Evolutionary conservation across 2,888 invertebrate genomes (phyloP), one percentile per base, ranked within the genome.

Genomic region (Julus scandinavius): DNA sequence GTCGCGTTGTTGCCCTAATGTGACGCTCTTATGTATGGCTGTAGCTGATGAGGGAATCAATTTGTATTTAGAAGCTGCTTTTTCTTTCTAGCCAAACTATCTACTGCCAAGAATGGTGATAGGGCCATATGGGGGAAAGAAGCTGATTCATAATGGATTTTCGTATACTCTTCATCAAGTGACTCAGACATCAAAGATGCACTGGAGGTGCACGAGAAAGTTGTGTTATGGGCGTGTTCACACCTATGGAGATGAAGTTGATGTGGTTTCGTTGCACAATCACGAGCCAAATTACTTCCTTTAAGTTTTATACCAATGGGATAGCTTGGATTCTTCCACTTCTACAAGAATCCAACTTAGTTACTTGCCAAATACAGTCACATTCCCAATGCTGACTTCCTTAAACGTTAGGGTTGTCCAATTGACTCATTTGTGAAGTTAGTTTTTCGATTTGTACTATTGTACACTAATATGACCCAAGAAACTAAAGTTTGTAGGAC

Each of bases 21-120:
- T 29, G 72, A 29, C 72, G 72, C 72, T 72, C 72, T 72, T 72
- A 72, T 72, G 72, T 72, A 20, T 72, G 72, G 72, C 6, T 20
- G n/a, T 4, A n/a, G 20, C 63, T 63, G 0, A 72, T 1, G 72
- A 9, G 20, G n/a, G 72, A 4, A 72, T 29, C 9, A 6, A 4
- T 38, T 38, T 38, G 72, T n/a, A 72, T 80, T 80, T 80, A 38
- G 38, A 13, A 29, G 38, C 80, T 38, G 13, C 15, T 80, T 38
- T 80, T 80, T 80, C 38, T 11, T 80, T 80, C 80, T 80, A 80
- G 80, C 80, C 80, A 38, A 3, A 2, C 13, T 11, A 80, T 13
- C 38, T 13, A 29, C 80, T 13, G 1, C 80, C 38, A 2, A 80
- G 38, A 29, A 2, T 38, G 38, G 80, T 80, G 38, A 13, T 80